Conservation (phyloP, 1,140 invertebrate species). For the Scaptomyza graminum region DNA sequence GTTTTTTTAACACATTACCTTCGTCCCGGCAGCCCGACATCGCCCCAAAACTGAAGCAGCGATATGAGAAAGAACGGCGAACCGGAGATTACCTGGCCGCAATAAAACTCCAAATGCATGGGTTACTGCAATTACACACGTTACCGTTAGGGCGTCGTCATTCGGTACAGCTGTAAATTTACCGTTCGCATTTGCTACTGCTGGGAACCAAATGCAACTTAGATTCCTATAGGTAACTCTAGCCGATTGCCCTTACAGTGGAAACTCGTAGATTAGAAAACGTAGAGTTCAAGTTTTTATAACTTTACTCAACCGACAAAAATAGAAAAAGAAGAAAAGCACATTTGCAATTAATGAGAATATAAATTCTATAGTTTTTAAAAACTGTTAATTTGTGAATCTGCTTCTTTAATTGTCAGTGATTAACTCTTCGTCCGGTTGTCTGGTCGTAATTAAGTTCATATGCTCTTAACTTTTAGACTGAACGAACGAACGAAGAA, state of each 20-base stretch:
- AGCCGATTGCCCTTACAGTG: conserved; percentile 6
- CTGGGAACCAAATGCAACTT: conserved; percentile 25
- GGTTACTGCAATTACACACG: conserved; percentile 74
- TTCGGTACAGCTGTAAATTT: conserved; percentile 57
- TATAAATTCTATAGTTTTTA: too few relatives aligned
- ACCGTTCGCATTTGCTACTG: conserved; percentile 46
- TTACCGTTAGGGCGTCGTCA: conserved; percentile 69
- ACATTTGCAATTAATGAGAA: too few relatives aligned
- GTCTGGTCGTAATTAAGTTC: conserved; percentile 68
- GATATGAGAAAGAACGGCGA: conserved; percentile 30
- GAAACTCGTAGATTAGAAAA: too few relatives aligned
- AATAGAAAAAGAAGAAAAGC: too few relatives aligned
- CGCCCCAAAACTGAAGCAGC: conserved; percentile 26
- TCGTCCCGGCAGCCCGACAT: background rate
- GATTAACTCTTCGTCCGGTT: conserved; percentile 59
- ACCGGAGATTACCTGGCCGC: conserved; percentile 60
- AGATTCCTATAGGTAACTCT: conserved; percentile 24
- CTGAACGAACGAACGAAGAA: conserved; percentile 27
- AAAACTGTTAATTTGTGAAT: too few relatives aligned
- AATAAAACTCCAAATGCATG: conserved; percentile 64
- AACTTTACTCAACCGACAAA: too few relatives aligned
- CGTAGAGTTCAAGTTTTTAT: too few relatives aligned
- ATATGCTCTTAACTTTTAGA: conserved; percentile 24
- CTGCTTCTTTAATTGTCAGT: conserved; percentile 41
- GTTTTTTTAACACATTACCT: conserved; percentile 41